A percentile compares a stretch with the other conserved stretches of the same genome.
phyloP scores from a whole-genome alignment of 2,797 vertebrate genomes.

The Buphagus erythrorhynchus region DNA sequence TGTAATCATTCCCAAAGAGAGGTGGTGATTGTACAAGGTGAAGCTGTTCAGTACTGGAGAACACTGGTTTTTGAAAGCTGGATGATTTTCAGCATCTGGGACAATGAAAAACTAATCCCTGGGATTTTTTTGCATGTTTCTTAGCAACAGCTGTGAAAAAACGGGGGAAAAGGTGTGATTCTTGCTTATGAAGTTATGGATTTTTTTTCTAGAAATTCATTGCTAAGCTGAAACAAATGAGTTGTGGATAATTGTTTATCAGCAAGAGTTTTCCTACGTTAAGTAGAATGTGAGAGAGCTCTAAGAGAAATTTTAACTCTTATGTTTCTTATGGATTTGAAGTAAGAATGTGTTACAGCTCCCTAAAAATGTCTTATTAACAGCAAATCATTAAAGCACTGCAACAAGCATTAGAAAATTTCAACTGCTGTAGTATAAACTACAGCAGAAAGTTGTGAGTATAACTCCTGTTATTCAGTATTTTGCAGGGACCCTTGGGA shows the following conservation, averaged over 20 bases:
- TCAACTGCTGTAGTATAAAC: background rate
- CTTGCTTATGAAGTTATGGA: background rate
- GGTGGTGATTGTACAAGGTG: background rate
- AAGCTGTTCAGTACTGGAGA: background rate
- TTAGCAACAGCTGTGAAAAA: background rate
- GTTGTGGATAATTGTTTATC: background rate
- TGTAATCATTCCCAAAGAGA: background rate
- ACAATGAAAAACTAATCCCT: background rate
- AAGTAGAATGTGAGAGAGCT: background rate
- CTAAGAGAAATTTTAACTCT: background rate
- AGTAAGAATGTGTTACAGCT: background rate
- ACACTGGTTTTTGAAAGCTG: background rate
- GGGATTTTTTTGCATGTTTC: background rate
- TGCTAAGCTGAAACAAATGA: background rate
- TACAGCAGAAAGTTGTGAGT: background rate
- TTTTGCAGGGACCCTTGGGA: background rate
- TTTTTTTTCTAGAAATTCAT: background rate
- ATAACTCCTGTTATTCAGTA: background rate
- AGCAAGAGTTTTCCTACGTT: background rate
- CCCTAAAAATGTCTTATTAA: background rate
- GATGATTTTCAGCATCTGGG: background rate
- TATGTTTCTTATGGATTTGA: background rate
- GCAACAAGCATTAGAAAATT: background rate
- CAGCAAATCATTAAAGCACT: background rate
- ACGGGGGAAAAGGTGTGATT: background rate